Base-by-base conservation (phyloP, 1,140 invertebrate species). In the Carcinoscorpius rotundicauda region DNA sequence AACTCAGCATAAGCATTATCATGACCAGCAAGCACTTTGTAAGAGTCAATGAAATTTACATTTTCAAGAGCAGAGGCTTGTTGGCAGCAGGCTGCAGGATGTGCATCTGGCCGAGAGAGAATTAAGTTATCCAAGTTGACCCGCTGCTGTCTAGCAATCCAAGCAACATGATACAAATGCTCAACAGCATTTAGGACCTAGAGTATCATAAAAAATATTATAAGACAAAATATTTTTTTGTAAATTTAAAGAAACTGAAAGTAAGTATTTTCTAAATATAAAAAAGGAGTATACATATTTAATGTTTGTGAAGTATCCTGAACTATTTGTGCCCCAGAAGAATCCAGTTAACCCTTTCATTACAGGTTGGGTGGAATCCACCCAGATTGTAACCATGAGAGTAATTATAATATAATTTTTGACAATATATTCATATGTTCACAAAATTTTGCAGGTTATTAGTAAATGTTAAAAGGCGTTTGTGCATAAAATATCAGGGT, bases 71-170 rank as follows among this genome's bases (percentile, higher is more conserved):
- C 77, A 75, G 87, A 89, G 5, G 89, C 87, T 70, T 84, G 81
- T 65, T 86, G 84, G 74, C 88, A 91, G 73, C 86, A 91, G 52
- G 82, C 80, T 62, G 85, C 81, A 3, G 87, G 86, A 52, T 87
- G 84, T 52, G 83, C 83, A 72, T 90, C 87, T 52, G 84, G 84
- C 66, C 84, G 80, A 5, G 86, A 84, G 11, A 87, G 80, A 60
- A 94, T 85, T 65, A 97, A 76, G 67, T 84, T 84, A 71, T 91
- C 87, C 4, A 96, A 79, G 75, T 91, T 91, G 52, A 88, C 81
- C 68, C 89, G 83, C 76, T 97, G 91, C 75, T 93, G 89, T 4
- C 88, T 85, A 58, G 87, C 89, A 63, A 95, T 85, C 90, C 92
- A 97, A 51, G 91, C 86, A 69, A 87, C 81, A 75, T 93, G 86